Percentiles rank a stretch among this genome's conserved stretches.
phyloP scores from a whole-genome alignment of 2,797 vertebrate species.

The Epinephelus awoara region DNA sequence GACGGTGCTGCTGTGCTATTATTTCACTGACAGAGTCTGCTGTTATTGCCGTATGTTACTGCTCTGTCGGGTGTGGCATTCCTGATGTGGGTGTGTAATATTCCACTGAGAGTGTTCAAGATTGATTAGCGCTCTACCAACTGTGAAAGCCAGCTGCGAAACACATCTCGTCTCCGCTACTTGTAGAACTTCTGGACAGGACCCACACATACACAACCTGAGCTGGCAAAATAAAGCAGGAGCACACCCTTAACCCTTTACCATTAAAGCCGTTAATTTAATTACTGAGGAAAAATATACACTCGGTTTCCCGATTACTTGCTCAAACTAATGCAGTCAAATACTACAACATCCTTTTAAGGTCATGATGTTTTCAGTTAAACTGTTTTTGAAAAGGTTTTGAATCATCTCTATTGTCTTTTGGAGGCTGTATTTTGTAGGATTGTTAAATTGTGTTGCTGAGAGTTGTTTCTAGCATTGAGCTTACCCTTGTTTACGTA shows the following conservation, averaged over 20 bases:
- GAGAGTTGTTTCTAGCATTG: not conserved
- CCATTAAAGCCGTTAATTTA: conserved; percentile 1
- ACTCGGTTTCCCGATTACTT: not conserved
- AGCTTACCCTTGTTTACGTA: not conserved
- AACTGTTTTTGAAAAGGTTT: not conserved
- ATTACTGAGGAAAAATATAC: not conserved
- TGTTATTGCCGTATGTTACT: conserved; percentile 4
- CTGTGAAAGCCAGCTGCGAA: conserved; percentile 41
- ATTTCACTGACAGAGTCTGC: conserved; percentile 11
- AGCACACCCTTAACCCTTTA: not conserved
- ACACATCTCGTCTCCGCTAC: conserved; percentile 14
- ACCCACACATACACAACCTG: not conserved
- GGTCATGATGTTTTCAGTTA: conserved; percentile 7
- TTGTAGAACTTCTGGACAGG: conserved; percentile 23
- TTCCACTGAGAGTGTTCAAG: conserved; percentile 17
- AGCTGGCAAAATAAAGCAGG: conserved; percentile 20
- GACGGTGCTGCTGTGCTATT: not conserved
- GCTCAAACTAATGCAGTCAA: not conserved
- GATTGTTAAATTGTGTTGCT: not conserved
- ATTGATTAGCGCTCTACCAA: conserved; percentile 42
- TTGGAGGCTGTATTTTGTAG: not conserved
- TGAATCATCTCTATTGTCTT: not conserved
- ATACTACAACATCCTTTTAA: not conserved
- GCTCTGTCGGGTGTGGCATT: conserved; percentile 10
- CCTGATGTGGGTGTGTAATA: conserved; percentile 18